Percentiles rank a stretch among this genome's conserved stretches.
phyloP scores from a whole-genome alignment of 2,888 invertebrate genomes.

The Amaurobius ferox region DNA sequence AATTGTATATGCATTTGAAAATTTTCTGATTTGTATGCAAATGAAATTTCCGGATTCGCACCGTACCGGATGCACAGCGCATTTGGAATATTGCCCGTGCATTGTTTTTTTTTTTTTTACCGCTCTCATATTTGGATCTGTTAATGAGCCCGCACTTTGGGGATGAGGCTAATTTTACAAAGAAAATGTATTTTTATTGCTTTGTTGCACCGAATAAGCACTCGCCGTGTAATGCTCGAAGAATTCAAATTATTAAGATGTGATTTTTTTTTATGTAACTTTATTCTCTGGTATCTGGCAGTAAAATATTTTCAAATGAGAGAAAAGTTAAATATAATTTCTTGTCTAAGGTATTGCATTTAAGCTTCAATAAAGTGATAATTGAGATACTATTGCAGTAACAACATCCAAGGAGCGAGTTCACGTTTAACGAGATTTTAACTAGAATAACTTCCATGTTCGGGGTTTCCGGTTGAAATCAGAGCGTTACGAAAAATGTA shows the following conservation, averaged over 20 bases:
- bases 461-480: no score
- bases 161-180: neutral
- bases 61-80: neutral
- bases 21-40: slow-evolving; percentile 18
- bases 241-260: neutral
- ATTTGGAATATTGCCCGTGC: slow-evolving; percentile 2
- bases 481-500: no score
- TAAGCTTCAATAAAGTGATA: no score
- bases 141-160: neutral
- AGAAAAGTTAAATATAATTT: no score
- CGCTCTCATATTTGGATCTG: neutral
- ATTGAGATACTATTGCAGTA: no score
- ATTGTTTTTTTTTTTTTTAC: neutral
- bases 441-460: no score
- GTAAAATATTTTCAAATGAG: no score
- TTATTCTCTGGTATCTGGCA: no score
- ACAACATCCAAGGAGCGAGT: no score
- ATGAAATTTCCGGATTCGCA: slow-evolving; percentile 8
- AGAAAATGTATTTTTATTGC: neutral
- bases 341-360: no score
- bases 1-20: slow-evolving; percentile 14
- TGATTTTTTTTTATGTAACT: no score
- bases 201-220: neutral
- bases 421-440: no score
- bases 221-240: neutral